Percentiles rank a stretch among this genome's conserved stretches.
These are phyloP conservation scores for Acronicta psi DNA, from an alignment of 2,888 invertebrate genomes.

Conservation along the genomic window DNA sequence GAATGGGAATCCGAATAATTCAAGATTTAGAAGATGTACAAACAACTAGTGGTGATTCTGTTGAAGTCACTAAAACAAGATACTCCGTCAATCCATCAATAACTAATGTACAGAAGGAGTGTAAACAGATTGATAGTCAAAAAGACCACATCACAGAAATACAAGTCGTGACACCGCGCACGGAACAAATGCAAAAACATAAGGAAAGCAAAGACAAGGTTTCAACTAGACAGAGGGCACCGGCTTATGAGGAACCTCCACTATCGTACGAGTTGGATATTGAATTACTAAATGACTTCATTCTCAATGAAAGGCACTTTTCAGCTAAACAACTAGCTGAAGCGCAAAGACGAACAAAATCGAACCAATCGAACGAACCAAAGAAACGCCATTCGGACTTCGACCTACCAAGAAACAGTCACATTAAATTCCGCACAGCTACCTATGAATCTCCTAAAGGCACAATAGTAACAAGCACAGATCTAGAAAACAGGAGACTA, in stretches of 20 bases:
- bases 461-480: slow-evolving; percentile 87
- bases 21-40: slow-evolving; percentile 81
- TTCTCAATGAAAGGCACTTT: slow-evolving; percentile 82
- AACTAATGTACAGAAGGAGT: slow-evolving; percentile 76
- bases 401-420: slow-evolving; percentile 87
- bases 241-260: slow-evolving; percentile 74
- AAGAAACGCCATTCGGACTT: slow-evolving; percentile 87
- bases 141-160: slow-evolving; percentile 93
- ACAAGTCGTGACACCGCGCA: slow-evolving; percentile 90
- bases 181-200: slow-evolving; percentile 72
- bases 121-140: slow-evolving; percentile 64
- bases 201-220: slow-evolving; percentile 76
- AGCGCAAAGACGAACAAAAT: slow-evolving; percentile 77
- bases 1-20: slow-evolving; percentile 80
- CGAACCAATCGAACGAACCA: slow-evolving; percentile 77
- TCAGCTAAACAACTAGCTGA: slow-evolving; percentile 81
- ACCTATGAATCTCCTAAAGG: slow-evolving; percentile 90
- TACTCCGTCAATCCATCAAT: slow-evolving; percentile 84
- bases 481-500: slow-evolving; percentile 87
- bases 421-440: slow-evolving; percentile 90
- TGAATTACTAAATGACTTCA: slow-evolving; percentile 84
- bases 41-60: slow-evolving; percentile 69
- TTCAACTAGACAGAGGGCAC: slow-evolving; percentile 79
- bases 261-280: slow-evolving; percentile 82
- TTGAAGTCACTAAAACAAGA: slow-evolving; percentile 81